A percentile compares a stretch with the other conserved stretches of the same genome.
Evolutionary conservation across 2,113 vertebrate species (phyloP).

Genomic region (Catagonus wagneri): DNA sequence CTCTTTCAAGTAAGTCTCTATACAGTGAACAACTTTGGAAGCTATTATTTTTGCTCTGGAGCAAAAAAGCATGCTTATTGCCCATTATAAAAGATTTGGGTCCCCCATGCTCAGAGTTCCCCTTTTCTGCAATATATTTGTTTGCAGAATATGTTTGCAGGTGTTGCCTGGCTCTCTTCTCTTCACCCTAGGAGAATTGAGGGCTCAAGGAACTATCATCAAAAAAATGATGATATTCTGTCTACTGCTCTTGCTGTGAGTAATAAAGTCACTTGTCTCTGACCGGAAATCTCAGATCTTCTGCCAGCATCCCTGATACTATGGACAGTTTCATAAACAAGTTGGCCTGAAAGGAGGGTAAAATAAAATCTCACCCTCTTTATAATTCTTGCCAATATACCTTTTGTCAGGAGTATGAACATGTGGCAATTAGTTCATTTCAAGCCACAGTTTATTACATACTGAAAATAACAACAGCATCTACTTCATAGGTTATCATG

Average conservation of each 20-base stretch:
- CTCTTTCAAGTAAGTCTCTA: background rate
- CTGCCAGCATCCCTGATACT: background rate
- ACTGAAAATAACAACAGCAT: conserved; percentile 44
- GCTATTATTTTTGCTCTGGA: background rate
- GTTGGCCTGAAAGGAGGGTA: background rate
- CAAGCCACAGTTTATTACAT: background rate
- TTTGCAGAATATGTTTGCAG: background rate
- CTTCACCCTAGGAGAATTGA: background rate
- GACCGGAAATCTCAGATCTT: conserved; percentile 1
- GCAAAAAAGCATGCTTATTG: background rate
- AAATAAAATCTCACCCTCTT: background rate
- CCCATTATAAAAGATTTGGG: conserved; percentile 2
- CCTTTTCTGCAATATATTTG: background rate
- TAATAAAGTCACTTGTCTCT: background rate
- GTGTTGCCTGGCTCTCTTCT: background rate
- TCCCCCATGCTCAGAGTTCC: background rate
- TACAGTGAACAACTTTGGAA: background rate
- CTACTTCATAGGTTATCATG: background rate
- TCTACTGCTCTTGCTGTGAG: background rate
- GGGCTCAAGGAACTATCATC: background rate
- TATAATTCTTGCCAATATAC: background rate
- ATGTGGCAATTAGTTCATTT: conserved; percentile 30
- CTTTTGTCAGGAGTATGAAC: background rate
- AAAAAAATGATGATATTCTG: background rate
- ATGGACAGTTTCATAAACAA: background rate